Evolutionary conservation across 2,113 vertebrate genomes (phyloP).

Genomic region (Chionis minor): DNA sequence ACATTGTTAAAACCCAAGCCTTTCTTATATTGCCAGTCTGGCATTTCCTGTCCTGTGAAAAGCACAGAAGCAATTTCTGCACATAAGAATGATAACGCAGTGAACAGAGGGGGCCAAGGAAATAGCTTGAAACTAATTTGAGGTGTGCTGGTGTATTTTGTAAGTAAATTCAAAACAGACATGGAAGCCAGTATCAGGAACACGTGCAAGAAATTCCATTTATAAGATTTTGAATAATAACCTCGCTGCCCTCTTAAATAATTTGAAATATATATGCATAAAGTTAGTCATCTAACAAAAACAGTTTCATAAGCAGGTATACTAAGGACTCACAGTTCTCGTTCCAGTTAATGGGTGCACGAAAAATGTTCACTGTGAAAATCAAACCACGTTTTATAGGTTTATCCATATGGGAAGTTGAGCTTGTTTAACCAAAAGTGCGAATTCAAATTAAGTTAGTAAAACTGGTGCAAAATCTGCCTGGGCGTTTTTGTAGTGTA

Average conservation of each 20-base stretch:
- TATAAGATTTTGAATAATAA: slow-evolving; percentile 44
- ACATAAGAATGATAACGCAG: slow-evolving; percentile 29
- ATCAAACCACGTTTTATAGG: slow-evolving; percentile 11
- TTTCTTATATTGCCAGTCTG: background rate
- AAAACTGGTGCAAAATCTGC: slow-evolving; percentile 16
- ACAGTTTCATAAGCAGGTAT: slow-evolving; percentile 20
- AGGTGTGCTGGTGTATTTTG: slow-evolving; percentile 42
- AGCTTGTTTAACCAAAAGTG: slow-evolving; percentile 36
- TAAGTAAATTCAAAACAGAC: slow-evolving; percentile 53
- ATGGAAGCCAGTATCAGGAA: slow-evolving; percentile 14
- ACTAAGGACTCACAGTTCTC: background rate
- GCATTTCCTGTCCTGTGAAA: slow-evolving; percentile 9
- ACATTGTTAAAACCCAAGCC: background rate
- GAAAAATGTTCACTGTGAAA: slow-evolving; percentile 31
- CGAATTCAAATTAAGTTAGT: slow-evolving; percentile 45
- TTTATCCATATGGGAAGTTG: slow-evolving; percentile 25
- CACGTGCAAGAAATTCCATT: slow-evolving; percentile 50
- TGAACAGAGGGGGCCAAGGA: slow-evolving; percentile 12
- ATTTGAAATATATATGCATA: slow-evolving; percentile 33
- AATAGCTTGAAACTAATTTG: slow-evolving; percentile 30
- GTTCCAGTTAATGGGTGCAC: slow-evolving; percentile 17
- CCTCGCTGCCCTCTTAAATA: slow-evolving; percentile 42
- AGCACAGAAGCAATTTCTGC: slow-evolving; percentile 32
- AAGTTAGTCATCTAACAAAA: slow-evolving; percentile 48
- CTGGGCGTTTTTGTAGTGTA: background rate